phyloP scores from a whole-genome alignment of 2,113 vertebrate species.

The Mustela nigripes region DNA sequence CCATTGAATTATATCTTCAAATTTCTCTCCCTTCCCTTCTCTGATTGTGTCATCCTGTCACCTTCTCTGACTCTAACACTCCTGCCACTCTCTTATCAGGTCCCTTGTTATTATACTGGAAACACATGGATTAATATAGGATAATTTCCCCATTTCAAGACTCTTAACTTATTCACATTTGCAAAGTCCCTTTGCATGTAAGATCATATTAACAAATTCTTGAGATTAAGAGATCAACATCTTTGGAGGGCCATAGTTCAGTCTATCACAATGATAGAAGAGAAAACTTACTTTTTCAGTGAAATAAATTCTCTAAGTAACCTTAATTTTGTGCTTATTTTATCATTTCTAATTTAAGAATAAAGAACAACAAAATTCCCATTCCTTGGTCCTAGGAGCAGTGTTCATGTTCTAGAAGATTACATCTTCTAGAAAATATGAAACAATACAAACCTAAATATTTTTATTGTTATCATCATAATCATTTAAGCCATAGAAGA shows the following conservation, averaged over 20 bases:
- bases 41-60: neutral
- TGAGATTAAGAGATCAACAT: neutral
- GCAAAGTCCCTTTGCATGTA: neutral
- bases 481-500: neutral
- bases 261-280: neutral
- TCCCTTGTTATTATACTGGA: neutral
- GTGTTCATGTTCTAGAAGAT: neutral
- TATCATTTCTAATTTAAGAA: neutral
- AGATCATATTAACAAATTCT: neutral
- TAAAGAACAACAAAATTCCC: neutral
- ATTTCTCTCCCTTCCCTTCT: neutral
- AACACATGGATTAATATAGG: neutral
- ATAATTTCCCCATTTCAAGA: neutral
- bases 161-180: neutral
- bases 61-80: neutral
- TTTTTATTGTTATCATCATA: neutral
- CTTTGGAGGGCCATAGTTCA: neutral
- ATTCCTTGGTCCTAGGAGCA: neutral
- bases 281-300: neutral
- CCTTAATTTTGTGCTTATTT: neutral
- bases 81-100: neutral
- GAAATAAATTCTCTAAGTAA: conserved; percentile 14
- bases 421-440: neutral
- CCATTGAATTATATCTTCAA: neutral
- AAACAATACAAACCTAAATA: neutral